A percentile compares a stretch with the other conserved stretches of the same genome.
Evolutionary conservation across 2,113 vertebrate genomes (phyloP).

Genomic region (Planiliza haematocheilus): DNA sequence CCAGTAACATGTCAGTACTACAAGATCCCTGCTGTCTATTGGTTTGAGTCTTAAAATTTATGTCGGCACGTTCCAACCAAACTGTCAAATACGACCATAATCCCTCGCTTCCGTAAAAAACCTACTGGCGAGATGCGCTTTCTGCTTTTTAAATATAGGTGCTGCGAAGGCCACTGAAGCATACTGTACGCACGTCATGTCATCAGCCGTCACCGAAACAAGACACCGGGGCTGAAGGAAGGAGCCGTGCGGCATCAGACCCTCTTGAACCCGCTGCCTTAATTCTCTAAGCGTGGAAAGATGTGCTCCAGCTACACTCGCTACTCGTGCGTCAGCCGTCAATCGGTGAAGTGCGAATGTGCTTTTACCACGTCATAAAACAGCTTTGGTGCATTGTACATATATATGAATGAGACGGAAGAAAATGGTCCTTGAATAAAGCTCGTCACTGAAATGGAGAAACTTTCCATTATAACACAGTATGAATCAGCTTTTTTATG

Average conservation of each 20-base stretch:
- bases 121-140: neutral
- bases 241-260: slow-evolving; percentile 16
- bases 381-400: neutral
- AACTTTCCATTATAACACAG: no score
- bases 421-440: no score
- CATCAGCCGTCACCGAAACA: slow-evolving; percentile 33
- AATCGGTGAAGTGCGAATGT: neutral
- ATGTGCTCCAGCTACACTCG: neutral
- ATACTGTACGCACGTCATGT: neutral
- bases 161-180: slow-evolving; percentile 23
- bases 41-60: neutral
- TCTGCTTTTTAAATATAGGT: slow-evolving; percentile 25
- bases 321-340: slow-evolving; percentile 39
- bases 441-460: no score
- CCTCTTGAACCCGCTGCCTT: slow-evolving; percentile 1
- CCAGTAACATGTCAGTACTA: neutral
- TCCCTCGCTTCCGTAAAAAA: neutral
- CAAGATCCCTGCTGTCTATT: neutral
- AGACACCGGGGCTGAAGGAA: slow-evolving; percentile 6
- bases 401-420: neutral
- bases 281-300: slow-evolving; percentile 1
- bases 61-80: slow-evolving; percentile 6
- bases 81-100: neutral
- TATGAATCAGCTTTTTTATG: no score
- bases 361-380: slow-evolving; percentile 30